phyloP scores from a whole-genome alignment of 2,113 vertebrate species.

The Neolamprologus brichardi region DNA sequence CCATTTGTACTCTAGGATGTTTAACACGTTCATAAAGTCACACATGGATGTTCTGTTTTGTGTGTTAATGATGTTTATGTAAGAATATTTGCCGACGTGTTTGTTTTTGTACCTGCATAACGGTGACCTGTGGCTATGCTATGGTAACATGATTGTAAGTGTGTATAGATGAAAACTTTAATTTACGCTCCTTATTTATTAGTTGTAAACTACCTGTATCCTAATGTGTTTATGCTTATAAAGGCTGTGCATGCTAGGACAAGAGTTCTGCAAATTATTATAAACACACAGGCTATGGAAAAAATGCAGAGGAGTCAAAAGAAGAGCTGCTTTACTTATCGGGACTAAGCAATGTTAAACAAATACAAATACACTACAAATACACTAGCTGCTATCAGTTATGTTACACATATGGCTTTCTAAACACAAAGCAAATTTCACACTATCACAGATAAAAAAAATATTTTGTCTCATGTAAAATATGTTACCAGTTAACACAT shows the following conservation, averaged over 20 bases:
- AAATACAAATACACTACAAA: neutral
- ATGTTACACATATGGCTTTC: neutral
- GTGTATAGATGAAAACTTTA: neutral
- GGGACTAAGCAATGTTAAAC: neutral
- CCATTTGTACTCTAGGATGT: constrained; percentile 55
- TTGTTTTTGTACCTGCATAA: constrained; percentile 35
- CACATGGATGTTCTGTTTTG: constrained; percentile 58
- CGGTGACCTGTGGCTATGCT: constrained; percentile 5
- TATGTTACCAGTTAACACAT: constrained; percentile 10
- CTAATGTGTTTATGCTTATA: neutral
- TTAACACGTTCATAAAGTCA: constrained; percentile 44
- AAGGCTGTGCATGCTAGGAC: neutral
- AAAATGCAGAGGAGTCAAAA: neutral
- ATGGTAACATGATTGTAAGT: neutral
- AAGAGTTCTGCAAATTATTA: too few species aligned
- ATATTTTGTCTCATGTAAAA: constrained; percentile 23
- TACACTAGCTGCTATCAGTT: neutral
- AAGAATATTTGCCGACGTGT: constrained; percentile 28
- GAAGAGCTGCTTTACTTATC: neutral
- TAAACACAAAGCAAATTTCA: constrained; percentile 9
- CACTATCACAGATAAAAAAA: neutral
- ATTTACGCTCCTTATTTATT: neutral
- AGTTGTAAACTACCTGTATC: neutral
- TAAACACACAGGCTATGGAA: neutral
- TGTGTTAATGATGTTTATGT: constrained; percentile 51